Evolutionary conservation across 2,797 vertebrate species (phyloP), one percentile per base, ranked within the genome.

Genomic region (Acestrorhynchus altus): DNA sequence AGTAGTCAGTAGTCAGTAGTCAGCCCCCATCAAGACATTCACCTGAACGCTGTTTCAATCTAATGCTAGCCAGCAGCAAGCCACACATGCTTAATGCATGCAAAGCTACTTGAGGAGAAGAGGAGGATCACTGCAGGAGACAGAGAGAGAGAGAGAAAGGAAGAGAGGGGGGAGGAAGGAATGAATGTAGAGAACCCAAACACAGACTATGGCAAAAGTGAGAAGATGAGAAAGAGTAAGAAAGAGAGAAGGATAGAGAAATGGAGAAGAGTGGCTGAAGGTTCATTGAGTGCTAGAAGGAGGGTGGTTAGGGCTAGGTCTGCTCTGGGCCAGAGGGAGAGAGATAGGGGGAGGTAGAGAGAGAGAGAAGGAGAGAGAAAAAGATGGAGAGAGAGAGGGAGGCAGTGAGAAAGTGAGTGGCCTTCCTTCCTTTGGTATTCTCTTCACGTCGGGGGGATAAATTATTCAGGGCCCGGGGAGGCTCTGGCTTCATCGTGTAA

Each of bases 381-480:
- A 9, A n/a, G 49, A 31, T 42, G 9, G 15, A 44, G 12, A 81
- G 82, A 65, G 51, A 66, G 72, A 59, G 40, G 59, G 61, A 68
- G 83, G 71, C 67, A 74, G 79, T 63, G 54, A 74, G 74, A 72
- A 79, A 84, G 80, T 83, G 84, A 83, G 78, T 78, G 77, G 77
- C 76, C 46, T 66, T 86, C 77, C 83, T 70, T 83, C 87, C 84
- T 88, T 89, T 88, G 82, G 84, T 83, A 85, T 88, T 90, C 81
- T 75, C 74, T 80, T 83, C 85, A 88, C 86, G 87, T 86, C 54
- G 64, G 22, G 88, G 87, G 90, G 85, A 92, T 94, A 91, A 93
- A 93, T 94, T 92, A 94, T 94, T 92, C 90, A 93, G 86, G 84
- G 79, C 89, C 92, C 90, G 60, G 78, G 82, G 92, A 92, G 92